These are phyloP conservation scores for Chlamydotis undulata DNA, from an alignment of 2,113 vertebrate species.

Conservation along the genomic window DNA sequence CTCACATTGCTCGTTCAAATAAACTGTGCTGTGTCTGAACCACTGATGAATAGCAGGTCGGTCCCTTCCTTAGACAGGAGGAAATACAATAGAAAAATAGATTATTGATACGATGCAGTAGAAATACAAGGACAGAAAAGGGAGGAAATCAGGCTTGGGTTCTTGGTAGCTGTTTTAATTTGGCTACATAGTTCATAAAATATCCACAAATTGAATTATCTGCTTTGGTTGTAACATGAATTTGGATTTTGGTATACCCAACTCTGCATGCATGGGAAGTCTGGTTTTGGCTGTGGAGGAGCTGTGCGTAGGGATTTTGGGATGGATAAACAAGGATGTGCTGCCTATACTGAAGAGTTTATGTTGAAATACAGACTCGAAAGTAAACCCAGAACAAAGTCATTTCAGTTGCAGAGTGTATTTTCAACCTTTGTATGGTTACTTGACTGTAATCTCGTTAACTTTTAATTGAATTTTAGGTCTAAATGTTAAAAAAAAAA, in stretches of 20 bases:
- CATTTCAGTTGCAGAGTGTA: background rate
- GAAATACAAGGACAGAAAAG: background rate
- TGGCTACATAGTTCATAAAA: background rate
- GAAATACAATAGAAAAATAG: slow-evolving; percentile 8
- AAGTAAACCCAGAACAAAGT: background rate
- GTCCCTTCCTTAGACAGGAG: background rate
- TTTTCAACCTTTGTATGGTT: background rate
- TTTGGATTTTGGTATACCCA: background rate
- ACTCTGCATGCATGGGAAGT: background rate
- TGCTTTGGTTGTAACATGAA: background rate
- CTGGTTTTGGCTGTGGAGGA: background rate
- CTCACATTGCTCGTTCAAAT: background rate
- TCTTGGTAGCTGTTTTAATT: background rate
- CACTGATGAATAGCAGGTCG: background rate
- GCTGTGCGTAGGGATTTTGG: background rate
- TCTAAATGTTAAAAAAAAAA: background rate
- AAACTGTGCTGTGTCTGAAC: background rate
- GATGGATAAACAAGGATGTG: background rate
- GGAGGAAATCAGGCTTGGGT: background rate
- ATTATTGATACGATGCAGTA: background rate
- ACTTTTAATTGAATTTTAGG: background rate
- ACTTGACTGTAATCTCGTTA: background rate
- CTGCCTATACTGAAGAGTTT: background rate
- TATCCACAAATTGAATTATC: background rate
- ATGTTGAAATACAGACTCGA: background rate